These are phyloP conservation scores for Bruchidius siliquastri DNA, from an alignment of 2,888 invertebrate species.

Conservation along the genomic window DNA sequence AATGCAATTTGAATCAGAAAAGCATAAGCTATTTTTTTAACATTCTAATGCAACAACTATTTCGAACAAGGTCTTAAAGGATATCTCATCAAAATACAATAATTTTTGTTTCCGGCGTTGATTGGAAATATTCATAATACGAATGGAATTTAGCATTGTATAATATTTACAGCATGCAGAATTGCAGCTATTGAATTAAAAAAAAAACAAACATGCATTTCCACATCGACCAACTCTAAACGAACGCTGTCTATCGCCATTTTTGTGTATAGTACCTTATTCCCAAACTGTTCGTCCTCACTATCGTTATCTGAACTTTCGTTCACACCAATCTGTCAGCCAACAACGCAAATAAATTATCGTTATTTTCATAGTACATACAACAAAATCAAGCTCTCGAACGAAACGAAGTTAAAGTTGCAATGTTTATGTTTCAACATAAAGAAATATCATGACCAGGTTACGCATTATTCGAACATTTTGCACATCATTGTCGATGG, in stretches of 20 bases:
- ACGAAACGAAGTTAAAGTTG: background rate
- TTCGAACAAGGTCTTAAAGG: no score
- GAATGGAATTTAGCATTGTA: no score
- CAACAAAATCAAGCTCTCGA: background rate
- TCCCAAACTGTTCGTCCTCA: constrained; percentile 35
- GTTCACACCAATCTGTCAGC: constrained; percentile 27
- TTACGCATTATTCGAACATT: no score
- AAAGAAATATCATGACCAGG: no score
- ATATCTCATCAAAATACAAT: no score
- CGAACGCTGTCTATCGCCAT: background rate
- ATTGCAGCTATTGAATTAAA: background rate
- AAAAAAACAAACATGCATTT: background rate
- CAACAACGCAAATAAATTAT: constrained; percentile 4
- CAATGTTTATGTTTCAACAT: background rate
- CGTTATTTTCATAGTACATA: background rate
- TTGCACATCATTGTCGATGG: no score
- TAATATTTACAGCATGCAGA: background rate
- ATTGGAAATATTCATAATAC: no score
- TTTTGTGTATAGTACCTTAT: constrained; percentile 35
- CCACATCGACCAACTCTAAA: background rate
- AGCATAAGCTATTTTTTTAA: no score
- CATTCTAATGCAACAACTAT: no score
- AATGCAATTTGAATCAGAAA: no score
- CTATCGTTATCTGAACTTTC: constrained; percentile 30
- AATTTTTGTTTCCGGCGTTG: no score